Evolutionary conservation across 2,113 vertebrate genomes (phyloP), one percentile per base, ranked within the genome.

Genomic region (Phodopus roborovskii): DNA sequence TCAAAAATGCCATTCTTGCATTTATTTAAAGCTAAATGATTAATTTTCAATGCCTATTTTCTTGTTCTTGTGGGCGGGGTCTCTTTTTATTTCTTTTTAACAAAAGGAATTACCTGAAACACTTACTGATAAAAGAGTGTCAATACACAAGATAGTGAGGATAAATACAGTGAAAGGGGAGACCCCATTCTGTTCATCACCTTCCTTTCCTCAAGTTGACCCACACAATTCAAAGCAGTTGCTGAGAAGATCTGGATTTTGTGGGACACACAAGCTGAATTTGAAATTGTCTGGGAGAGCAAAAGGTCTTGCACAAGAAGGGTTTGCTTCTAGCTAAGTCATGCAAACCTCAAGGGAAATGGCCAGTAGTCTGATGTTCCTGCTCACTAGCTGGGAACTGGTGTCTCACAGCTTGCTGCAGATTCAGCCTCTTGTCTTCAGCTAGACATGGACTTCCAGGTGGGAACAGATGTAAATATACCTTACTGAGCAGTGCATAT

Each of bases 381-480:
- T 42, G 33, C 16, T 74, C 17, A 13, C 53, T 60, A 30, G 10
- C n/a, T 75, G n/a, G 17, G 16, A 60, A 36, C 24, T 16, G 66
- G 7, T 7, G 13, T 39, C 7, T 10, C 39, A 2, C 45, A 1
- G 0, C 2, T 17, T 30, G 64, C 48, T 15, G 7, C 1, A 36
- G 45, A 50, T 22, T 81, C 26, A n/a, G 5, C 15, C 60, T 45
- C 20, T 53, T 4, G 3, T 50, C 50, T 58, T 79, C 24, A 56
- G 9, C 5, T 79, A 58, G 58, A 4, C 16, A 5, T 3, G 3
- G 8, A 30, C 8, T 75, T 78, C 45, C 3, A 17, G 20, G 17
- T 7, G 36, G 26, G 39, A 12, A 15, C 7, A 42, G 39, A 30
- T 7, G n/a, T 33, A 17, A 26, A 10, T 73, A 50, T 71, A 39